A percentile compares a stretch with the other conserved stretches of the same genome.
These are phyloP conservation scores for Metalampra italica DNA, from an alignment of 2,888 invertebrate genomes.

Conservation along the genomic window DNA sequence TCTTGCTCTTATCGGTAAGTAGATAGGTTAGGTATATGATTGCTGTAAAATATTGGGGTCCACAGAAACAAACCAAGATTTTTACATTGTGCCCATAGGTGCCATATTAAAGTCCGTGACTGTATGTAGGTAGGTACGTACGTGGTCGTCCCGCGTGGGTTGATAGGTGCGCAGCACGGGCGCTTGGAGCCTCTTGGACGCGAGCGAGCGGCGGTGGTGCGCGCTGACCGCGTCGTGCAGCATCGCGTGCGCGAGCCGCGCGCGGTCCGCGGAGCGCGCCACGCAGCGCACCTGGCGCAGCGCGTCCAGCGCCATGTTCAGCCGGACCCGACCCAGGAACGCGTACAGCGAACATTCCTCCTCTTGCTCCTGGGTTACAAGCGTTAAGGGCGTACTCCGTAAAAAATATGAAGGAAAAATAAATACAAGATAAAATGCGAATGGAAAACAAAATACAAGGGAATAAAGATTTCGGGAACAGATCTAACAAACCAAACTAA, in stretches of 20 bases:
- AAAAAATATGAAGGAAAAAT: background rate
- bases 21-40: too few relatives aligned
- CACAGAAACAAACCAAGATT: too few relatives aligned
- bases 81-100: too few relatives aligned
- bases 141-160: slow-evolving; percentile 50
- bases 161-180: slow-evolving; percentile 45
- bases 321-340: slow-evolving; percentile 51
- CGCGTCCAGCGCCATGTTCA: slow-evolving; percentile 57
- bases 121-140: too few relatives aligned
- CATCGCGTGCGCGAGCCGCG: slow-evolving; percentile 31
- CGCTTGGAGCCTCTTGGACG: slow-evolving; percentile 17
- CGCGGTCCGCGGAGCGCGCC: slow-evolving; percentile 46
- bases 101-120: too few relatives aligned
- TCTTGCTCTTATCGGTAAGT: too few relatives aligned
- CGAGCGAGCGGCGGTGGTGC: slow-evolving; percentile 37
- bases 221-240: slow-evolving; percentile 51
- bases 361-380: slow-evolving; percentile 28
- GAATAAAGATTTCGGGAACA: too few relatives aligned
- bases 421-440: background rate
- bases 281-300: slow-evolving; percentile 49
- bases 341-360: slow-evolving; percentile 51
- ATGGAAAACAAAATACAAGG: too few relatives aligned
- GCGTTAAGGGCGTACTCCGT: background rate
- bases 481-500: too few relatives aligned
- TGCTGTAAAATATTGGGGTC: too few relatives aligned